A percentile compares a stretch with the other conserved stretches of the same genome.
phyloP scores from a whole-genome alignment of 2,113 vertebrate genomes.

The Alethe diademata region DNA sequence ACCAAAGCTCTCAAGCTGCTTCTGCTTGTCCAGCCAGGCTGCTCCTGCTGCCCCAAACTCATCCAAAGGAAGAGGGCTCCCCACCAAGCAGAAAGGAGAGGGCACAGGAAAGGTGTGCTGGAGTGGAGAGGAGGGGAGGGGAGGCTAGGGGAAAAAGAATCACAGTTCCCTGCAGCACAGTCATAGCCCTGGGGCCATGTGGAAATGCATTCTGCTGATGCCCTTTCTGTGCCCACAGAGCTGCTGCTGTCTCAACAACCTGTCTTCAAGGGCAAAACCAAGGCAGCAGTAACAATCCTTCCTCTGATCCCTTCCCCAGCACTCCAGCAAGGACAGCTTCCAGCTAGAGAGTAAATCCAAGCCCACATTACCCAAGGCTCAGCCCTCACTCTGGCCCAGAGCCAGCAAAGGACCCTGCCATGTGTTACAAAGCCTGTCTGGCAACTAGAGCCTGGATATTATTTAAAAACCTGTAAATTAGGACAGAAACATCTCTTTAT shows the following conservation, averaged over 20 bases:
- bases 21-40: neutral
- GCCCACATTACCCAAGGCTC: neutral
- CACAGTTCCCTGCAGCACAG: neutral
- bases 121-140: neutral
- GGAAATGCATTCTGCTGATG: neutral
- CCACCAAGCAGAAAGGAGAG: neutral
- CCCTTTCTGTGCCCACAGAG: neutral
- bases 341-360: neutral
- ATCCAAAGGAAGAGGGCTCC: neutral
- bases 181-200: neutral
- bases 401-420: neutral
- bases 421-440: rapidly evolving
- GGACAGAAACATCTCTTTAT: neutral
- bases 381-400: neutral
- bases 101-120: rapidly evolving
- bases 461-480: neutral
- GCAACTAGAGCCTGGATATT: neutral
- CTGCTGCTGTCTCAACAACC: neutral
- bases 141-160: neutral
- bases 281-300: neutral
- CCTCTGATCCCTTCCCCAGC: neutral
- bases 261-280: neutral
- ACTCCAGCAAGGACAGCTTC: neutral
- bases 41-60: neutral
- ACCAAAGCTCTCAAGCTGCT: neutral